Percentiles rank a stretch among this genome's conserved stretches.
Conservation (phyloP, 1,140 invertebrate genomes). For the Drosophila ohnishii region DNA sequence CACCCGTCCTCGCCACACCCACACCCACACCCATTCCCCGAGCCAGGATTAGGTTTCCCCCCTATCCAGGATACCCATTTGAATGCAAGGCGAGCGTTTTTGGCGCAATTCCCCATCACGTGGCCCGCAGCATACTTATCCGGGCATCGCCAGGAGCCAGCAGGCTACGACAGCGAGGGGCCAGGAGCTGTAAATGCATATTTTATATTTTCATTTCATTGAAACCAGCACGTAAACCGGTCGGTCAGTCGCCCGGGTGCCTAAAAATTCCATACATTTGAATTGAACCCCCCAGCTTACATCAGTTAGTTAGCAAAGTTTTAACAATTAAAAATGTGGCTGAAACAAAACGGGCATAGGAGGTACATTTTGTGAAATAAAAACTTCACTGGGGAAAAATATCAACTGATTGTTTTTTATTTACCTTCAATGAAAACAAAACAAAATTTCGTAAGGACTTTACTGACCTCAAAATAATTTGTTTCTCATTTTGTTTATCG, state of each 20-base stretch:
- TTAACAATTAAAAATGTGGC: conserved; percentile 8
- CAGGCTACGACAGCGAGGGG: conserved; percentile 1
- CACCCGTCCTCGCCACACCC: background rate
- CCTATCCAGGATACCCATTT: conserved; percentile 36
- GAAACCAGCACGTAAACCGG: conserved; percentile 67
- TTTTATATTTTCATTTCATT: conserved; percentile 81
- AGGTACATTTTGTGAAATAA: background rate
- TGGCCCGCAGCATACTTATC: conserved; percentile 72
- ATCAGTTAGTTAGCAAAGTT: background rate
- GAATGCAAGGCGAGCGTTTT: conserved; percentile 65
- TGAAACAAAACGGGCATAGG: background rate
- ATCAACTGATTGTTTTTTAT: no score
- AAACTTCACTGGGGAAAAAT: background rate
- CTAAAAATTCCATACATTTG: conserved; percentile 39
- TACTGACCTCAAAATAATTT: no score
- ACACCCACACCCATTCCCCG: background rate
- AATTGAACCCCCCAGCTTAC: conserved; percentile 43
- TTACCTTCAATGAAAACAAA: no score
- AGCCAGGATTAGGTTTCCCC: conserved; percentile 35
- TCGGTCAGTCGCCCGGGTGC: background rate
- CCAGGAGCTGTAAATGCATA: conserved; percentile 71
- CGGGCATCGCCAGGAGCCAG: conserved; percentile 44
- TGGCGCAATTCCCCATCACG: conserved; percentile 69
- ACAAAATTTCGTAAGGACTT: no score
- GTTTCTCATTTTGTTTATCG: no score